A percentile compares a stretch with the other conserved stretches of the same genome.
Evolutionary conservation across 2,113 vertebrate genomes (phyloP).

Genomic region (Carollia perspicillata): DNA sequence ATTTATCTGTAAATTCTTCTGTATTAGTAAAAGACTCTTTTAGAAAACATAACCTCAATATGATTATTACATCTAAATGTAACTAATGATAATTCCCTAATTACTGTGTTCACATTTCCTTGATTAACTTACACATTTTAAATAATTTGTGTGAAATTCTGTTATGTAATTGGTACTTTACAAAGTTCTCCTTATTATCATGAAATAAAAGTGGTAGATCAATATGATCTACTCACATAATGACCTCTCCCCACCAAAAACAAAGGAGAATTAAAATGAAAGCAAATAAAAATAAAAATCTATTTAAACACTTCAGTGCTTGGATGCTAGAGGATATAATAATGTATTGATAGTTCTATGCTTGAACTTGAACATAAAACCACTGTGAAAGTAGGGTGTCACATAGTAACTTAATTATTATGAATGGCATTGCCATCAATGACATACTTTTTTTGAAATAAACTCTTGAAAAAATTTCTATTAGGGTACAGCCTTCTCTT

Average conservation of each 20-base stretch:
- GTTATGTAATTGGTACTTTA: background rate
- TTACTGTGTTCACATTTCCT: background rate
- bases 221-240: background rate
- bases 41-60: background rate
- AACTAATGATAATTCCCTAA: background rate
- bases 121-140: background rate
- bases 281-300: slow-evolving; percentile 1
- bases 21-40: background rate
- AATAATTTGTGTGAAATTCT: background rate
- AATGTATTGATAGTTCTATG: background rate
- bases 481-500: background rate
- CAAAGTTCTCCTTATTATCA: background rate
- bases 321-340: background rate
- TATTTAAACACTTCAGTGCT: background rate
- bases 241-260: background rate
- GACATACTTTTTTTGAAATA: background rate
- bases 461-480: slow-evolving; percentile 37
- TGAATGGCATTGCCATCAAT: background rate
- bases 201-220: background rate
- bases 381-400: background rate
- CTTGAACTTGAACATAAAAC: background rate
- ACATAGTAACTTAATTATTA: background rate
- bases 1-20: background rate
- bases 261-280: slow-evolving; percentile 39
- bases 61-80: background rate